Evolutionary conservation across 2,113 vertebrate genomes (phyloP), one percentile per base, ranked within the genome.

Genomic region (Poeciliopsis occidentalis): DNA sequence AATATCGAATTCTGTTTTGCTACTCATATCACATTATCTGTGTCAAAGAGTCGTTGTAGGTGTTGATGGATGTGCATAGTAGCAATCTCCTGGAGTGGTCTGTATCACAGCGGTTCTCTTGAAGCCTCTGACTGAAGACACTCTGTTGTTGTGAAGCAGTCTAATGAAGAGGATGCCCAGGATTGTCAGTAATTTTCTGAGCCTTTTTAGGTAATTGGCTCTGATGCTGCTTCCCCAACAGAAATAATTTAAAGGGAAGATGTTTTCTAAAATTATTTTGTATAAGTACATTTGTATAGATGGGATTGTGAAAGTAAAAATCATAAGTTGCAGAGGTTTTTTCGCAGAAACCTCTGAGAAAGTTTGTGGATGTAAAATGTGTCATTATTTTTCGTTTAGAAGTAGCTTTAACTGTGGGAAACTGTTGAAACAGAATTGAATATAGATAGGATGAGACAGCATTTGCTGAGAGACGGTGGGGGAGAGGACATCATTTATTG

Each of bases 401-500:
- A 39, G 51, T 29, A n/a, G 3, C 17, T 27, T 24, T 54, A 37
- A 62, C 37, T 17, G 44, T 63, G 32, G 11, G 67, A 11, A 61
- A 64, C 24, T 39, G 11, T 79, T 31, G 44, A 82, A 75, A 30
- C 8, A 32, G 66, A 7, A 41, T 12, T 62, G 31, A 64, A 67
- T 17, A 44, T 61, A 27, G 19, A 15, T 15, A 51, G 73, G 81
- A 71, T 44, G 75, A 73, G 71, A 60, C 44, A 66, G 57, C 32
- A 73, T 57, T 54, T 26, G 41, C 62, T 67, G 78, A 39, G 47
- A 70, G 31, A 34, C 51, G 12, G 81, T 71, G 60, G 34, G 63
- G 57, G 69, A 86, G 75, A 64, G 69, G 73, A 76, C 71, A 67
- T 62, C 47, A 73, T 72, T 81, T 67, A 67, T 81, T 54, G 82